These are phyloP conservation scores for Rotaria macrura DNA, from an alignment of 2,888 invertebrate genomes.

Conservation along the genomic window DNA sequence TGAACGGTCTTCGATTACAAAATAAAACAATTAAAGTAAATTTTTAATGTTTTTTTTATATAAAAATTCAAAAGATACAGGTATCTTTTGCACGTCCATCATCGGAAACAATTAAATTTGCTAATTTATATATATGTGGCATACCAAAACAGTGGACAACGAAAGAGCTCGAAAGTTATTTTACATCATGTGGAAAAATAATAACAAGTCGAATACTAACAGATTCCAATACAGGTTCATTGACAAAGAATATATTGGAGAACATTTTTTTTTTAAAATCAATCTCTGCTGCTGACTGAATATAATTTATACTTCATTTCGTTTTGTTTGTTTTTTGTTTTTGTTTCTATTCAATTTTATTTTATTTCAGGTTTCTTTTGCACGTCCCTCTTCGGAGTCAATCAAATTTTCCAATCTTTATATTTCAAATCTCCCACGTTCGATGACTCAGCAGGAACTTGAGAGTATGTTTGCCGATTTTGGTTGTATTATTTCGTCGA, in stretches of 20 bases:
- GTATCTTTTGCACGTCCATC: constrained; percentile 29
- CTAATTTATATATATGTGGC: constrained; percentile 31
- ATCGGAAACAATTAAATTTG: constrained; percentile 30
- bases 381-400: constrained; percentile 51
- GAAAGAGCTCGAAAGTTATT: constrained; percentile 24
- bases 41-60: background rate
- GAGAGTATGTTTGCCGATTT: constrained; percentile 50
- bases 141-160: constrained; percentile 25
- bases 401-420: constrained; percentile 52
- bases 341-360: constrained; percentile 34
- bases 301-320: too few species aligned
- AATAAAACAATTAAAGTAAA: constrained; percentile 96
- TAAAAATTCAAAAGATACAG: background rate
- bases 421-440: constrained; percentile 50
- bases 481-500: constrained; percentile 50
- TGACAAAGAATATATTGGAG: background rate
- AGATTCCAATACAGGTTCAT: constrained; percentile 21
- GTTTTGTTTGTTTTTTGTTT: background rate
- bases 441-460: constrained; percentile 50
- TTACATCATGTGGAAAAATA: constrained; percentile 26
- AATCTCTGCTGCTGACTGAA: background rate
- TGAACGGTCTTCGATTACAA: constrained; percentile 91
- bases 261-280: background rate
- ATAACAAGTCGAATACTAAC: constrained; percentile 29
- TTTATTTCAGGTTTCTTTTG: constrained; percentile 49